Evolutionary conservation across 1,140 invertebrate genomes (phyloP).

Genomic region (Neelides sp.): DNA sequence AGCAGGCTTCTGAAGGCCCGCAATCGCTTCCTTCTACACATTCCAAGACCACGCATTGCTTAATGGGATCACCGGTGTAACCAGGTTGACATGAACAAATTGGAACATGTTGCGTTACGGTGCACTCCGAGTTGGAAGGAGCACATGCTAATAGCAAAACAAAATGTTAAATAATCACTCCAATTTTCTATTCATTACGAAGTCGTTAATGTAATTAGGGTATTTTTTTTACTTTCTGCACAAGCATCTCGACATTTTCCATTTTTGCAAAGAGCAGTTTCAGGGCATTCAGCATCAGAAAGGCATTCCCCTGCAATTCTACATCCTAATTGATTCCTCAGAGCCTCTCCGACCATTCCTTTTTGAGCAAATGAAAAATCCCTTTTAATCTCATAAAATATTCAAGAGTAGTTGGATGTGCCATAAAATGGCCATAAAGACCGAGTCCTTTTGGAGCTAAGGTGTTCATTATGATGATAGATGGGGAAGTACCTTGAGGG

Average conservation of each 20-base stretch:
- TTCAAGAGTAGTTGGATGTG: too few relatives aligned
- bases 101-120: constrained; percentile 34
- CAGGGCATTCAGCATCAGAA: constrained; percentile 62
- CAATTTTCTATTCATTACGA: neutral
- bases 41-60: constrained; percentile 56
- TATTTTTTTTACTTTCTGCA: constrained; percentile 35
- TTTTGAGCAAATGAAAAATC: too few relatives aligned
- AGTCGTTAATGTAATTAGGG: neutral
- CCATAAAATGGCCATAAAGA: too few relatives aligned
- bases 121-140: constrained; percentile 59
- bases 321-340: constrained; percentile 45
- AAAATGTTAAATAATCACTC: neutral
- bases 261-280: constrained; percentile 59
- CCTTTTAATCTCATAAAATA: too few relatives aligned
- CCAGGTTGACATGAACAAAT: constrained; percentile 52
- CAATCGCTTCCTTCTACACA: constrained; percentile 70
- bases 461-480: too few relatives aligned
- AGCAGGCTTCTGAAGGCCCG: constrained; percentile 51
- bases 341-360: constrained; percentile 64
- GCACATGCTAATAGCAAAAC: constrained; percentile 42
- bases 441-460: too few relatives aligned
- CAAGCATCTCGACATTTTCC: constrained; percentile 70
- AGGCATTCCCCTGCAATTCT: constrained; percentile 65
- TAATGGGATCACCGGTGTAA: constrained; percentile 53
- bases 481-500: too few relatives aligned